Evolutionary conservation across 2,113 vertebrate species (phyloP).

Genomic region (Campylorhamphus procurvoides): DNA sequence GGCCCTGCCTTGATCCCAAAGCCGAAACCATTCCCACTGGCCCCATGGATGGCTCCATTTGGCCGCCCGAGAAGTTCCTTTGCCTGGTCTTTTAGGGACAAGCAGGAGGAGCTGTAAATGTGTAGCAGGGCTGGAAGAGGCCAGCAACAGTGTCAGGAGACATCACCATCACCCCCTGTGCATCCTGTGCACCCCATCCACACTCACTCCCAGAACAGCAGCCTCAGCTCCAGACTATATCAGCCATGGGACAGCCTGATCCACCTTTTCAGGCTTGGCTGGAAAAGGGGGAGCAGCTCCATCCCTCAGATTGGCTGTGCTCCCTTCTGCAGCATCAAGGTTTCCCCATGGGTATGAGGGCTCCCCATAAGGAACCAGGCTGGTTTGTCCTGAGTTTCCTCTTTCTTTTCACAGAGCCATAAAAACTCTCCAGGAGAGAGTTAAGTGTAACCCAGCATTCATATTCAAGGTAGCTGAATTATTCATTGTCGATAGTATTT

Average conservation of each 20-base stretch:
- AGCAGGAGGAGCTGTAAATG: neutral
- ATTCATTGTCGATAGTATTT: constrained; percentile 63
- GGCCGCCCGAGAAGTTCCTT: neutral
- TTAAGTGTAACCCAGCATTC: constrained; percentile 43
- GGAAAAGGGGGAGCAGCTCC: neutral
- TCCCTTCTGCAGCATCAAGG: accelerated
- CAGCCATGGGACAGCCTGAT: neutral
- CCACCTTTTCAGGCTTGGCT: neutral
- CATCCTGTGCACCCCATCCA: accelerated
- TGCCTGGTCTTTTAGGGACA: neutral
- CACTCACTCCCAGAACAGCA: neutral
- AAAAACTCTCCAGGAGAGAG: constrained; percentile 33
- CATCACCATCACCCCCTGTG: neutral
- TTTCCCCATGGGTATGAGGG: neutral
- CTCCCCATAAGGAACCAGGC: accelerated
- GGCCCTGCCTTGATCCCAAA: constrained; percentile 63
- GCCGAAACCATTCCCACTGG: constrained; percentile 25
- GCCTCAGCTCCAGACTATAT: neutral
- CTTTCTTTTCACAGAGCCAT: constrained; percentile 57
- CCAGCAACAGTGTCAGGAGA: neutral
- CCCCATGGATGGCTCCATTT: neutral
- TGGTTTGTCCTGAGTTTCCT: neutral
- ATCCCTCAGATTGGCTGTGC: neutral
- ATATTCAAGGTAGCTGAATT: constrained; percentile 55
- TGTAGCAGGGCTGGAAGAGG: neutral